These are phyloP conservation scores for Harpagifer antarcticus DNA, from an alignment of 2,797 vertebrate species.

Conservation along the genomic window DNA sequence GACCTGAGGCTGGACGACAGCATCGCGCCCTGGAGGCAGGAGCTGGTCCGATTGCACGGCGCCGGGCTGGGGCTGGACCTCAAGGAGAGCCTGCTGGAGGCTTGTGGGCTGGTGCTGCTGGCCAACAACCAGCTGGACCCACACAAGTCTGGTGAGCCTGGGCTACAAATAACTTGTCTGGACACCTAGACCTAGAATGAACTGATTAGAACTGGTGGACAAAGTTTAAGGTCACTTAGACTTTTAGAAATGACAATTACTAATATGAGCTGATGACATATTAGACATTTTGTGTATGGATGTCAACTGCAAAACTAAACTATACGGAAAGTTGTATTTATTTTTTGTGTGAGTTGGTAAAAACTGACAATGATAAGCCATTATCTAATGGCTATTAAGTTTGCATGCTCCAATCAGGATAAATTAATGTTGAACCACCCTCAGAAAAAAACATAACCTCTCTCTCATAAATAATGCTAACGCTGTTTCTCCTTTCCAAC, in stretches of 20 bases:
- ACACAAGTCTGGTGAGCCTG: conserved; percentile 85
- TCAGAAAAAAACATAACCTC: neutral
- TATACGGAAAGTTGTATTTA: too few relatives aligned
- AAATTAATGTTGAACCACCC: neutral
- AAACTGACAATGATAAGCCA: neutral
- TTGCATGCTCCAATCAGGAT: neutral
- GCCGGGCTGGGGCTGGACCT: conserved; percentile 84
- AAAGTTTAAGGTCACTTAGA: too few relatives aligned
- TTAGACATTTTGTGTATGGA: too few relatives aligned
- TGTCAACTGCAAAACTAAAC: too few relatives aligned
- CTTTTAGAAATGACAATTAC: too few relatives aligned
- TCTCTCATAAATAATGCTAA: neutral
- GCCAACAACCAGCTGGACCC: conserved; percentile 90
- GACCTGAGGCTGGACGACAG: conserved; percentile 77
- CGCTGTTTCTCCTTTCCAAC: neutral
- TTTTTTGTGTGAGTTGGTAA: too few relatives aligned
- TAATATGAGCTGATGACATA: too few relatives aligned
- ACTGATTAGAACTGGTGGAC: too few relatives aligned
- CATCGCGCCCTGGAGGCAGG: conserved; percentile 80
- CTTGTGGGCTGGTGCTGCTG: conserved; percentile 88
- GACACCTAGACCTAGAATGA: too few relatives aligned
- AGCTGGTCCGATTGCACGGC: conserved; percentile 86
- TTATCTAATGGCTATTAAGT: neutral
- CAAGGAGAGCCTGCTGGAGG: conserved; percentile 90
- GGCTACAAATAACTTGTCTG: too few relatives aligned